Evolutionary conservation across 2,888 invertebrate genomes (phyloP), one percentile per base, ranked within the genome.

Genomic region (Aphidoletes aphidimyza): DNA sequence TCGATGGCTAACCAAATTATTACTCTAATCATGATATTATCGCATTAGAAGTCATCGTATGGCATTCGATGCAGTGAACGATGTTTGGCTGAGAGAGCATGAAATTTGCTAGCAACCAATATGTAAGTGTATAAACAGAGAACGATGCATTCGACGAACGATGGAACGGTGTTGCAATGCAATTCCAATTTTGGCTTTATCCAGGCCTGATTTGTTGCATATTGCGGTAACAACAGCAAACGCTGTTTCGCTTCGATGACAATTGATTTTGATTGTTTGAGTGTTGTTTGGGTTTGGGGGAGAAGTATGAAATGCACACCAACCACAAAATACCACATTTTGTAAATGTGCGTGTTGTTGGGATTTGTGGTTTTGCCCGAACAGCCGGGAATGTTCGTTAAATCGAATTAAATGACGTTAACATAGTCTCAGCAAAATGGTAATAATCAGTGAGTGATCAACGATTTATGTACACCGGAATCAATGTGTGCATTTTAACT

Each of bases 11-110:
- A 69, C 69, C 69, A 30, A 69, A 30, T 69, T 69, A 69, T 69
- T 69, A 34, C 69, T 69, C 69, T 69, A 69, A 69, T 69, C 69
- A 69, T 69, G 69, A 69, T 69, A 69, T 69, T 69, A 69, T 69
- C 69, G 69, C 8, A 69, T 69, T 69, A 69, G 69, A 30, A 14
- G 34, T 2, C 0, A 69, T 69, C 8, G 30, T 69, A 22, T 30
- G 17, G 19, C 17, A 69, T 3, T 0, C 14, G 2, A 69, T 69
- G 11, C 11, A 3, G 69, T 14, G 30, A 14, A 34, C 6, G 42
- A n/a, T 69, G 11, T 69, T 47, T 2, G 47, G 17, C 11, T 47
- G 47, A 47, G 47, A 17, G 34, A 1, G 69, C 26, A n/a, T 5
- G 17, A 11, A 69, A 34, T 42, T 6, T 14, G 42, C 42, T 42